Percentiles rank a stretch among this genome's conserved stretches.
Conservation (phyloP, 2,797 vertebrate genomes). For the Staurois parvus region DNA sequence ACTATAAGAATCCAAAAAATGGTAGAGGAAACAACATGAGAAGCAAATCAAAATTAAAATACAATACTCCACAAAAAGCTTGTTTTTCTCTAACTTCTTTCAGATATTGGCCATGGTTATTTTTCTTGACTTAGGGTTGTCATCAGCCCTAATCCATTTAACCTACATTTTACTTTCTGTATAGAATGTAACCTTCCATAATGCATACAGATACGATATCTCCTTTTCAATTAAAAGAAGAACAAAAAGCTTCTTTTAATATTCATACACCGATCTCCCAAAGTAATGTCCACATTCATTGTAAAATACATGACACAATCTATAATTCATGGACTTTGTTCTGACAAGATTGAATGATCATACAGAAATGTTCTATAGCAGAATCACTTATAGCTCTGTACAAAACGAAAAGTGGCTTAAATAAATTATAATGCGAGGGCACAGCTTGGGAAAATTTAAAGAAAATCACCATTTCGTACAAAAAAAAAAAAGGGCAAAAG, state of each 20-base stretch:
- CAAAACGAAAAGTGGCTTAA: slow-evolving; percentile 45
- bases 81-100: background rate
- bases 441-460: slow-evolving; percentile 28
- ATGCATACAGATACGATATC: slow-evolving; percentile 36
- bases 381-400: slow-evolving; percentile 56
- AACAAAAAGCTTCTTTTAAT: slow-evolving; percentile 60
- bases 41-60: too few relatives aligned
- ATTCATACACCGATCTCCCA: slow-evolving; percentile 58
- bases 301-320: slow-evolving; percentile 51
- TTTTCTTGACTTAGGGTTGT: slow-evolving; percentile 26
- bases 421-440: slow-evolving; percentile 50
- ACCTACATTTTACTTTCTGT: slow-evolving; percentile 50
- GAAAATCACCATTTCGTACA: slow-evolving; percentile 21
- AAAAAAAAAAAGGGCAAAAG: background rate
- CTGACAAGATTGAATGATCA: slow-evolving; percentile 61
- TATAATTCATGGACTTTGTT: slow-evolving; percentile 39
- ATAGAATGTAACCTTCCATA: slow-evolving; percentile 40
- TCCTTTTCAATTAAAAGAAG: slow-evolving; percentile 55
- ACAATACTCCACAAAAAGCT: too few relatives aligned
- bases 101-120: background rate
- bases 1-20: too few relatives aligned
- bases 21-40: too few relatives aligned
- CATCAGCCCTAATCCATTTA: slow-evolving; percentile 45
- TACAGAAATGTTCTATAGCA: slow-evolving; percentile 57
- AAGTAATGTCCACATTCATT: slow-evolving; percentile 52